Conservation (phyloP, 2,888 invertebrate genomes). For the Metopia argyrocephala region DNA sequence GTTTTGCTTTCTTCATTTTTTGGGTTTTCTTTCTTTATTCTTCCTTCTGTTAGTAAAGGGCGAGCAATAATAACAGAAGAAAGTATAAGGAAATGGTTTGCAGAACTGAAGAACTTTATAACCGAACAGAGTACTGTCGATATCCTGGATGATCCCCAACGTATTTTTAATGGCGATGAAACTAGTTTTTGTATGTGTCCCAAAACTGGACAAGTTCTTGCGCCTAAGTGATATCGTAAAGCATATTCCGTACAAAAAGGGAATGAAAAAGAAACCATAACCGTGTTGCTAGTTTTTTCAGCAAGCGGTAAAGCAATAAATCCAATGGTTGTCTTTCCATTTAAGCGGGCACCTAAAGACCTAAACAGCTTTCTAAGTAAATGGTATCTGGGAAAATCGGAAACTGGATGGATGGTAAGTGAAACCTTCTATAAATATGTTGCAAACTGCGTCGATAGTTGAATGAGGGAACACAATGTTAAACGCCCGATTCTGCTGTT, state of each 20-base stretch:
- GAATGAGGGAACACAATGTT: neutral
- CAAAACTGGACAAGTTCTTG: constrained; percentile 47
- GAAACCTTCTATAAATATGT: neutral
- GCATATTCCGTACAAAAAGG: constrained; percentile 26
- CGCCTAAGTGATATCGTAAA: constrained; percentile 46
- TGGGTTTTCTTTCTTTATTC: too few species aligned
- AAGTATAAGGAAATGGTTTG: constrained; percentile 38
- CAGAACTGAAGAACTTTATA: neutral
- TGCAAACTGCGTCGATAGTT: neutral
- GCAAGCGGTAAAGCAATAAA: constrained; percentile 35
- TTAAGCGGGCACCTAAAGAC: too few species aligned
- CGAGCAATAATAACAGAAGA: constrained; percentile 41
- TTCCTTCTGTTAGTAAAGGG: too few species aligned
- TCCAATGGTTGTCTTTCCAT: constrained; percentile 51
- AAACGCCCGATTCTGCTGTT: neutral
- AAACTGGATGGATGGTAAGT: neutral
- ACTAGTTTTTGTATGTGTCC: constrained; percentile 39
- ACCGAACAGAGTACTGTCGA: neutral
- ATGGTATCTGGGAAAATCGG: neutral
- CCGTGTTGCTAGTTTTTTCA: constrained; percentile 41
- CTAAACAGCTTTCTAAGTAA: neutral
- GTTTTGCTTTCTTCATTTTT: too few species aligned
- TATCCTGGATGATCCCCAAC: constrained; percentile 22
- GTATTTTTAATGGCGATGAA: constrained; percentile 49
- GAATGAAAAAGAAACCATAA: constrained; percentile 46